Evolutionary conservation across 2,797 vertebrate genomes (phyloP).

Genomic region (Diceros bicornis): DNA sequence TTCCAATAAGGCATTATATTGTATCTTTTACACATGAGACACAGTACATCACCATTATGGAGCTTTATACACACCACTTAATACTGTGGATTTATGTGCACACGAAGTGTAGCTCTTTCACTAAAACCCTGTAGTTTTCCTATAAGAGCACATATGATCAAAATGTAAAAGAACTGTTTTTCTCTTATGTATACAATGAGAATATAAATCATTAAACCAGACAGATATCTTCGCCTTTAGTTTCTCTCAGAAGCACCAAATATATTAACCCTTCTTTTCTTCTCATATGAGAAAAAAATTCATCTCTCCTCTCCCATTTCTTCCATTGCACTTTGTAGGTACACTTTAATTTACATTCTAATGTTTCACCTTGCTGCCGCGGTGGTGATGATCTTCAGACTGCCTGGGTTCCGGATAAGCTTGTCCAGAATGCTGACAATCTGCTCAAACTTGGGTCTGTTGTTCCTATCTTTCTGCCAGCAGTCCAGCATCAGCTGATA

Average conservation of each 20-base stretch:
- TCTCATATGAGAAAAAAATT: background rate
- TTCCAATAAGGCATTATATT: background rate
- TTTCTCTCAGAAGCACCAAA: background rate
- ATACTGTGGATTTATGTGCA: background rate
- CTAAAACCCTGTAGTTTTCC: background rate
- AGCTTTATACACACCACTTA: background rate
- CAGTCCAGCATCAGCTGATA: constrained; percentile 99
- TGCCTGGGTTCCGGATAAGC: constrained; percentile 98
- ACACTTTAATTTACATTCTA: background rate
- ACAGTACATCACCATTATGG: background rate
- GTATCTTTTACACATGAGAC: background rate
- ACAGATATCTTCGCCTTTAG: background rate
- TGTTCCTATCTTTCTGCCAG: constrained; percentile 99
- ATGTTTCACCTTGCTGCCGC: constrained; percentile 95
- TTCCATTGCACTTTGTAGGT: background rate
- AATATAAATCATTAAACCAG: constrained; percentile 9
- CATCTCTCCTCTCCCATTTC: background rate
- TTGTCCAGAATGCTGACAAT: constrained; percentile 99
- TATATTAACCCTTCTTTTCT: background rate
- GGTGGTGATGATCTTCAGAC: constrained; percentile 97
- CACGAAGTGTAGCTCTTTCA: background rate
- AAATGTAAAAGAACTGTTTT: background rate
- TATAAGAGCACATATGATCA: background rate
- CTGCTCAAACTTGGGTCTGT: constrained; percentile 99
- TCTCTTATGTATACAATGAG: background rate